Base-by-base conservation (phyloP, 2,888 invertebrate genomes). In the Saturnia pavonia region DNA sequence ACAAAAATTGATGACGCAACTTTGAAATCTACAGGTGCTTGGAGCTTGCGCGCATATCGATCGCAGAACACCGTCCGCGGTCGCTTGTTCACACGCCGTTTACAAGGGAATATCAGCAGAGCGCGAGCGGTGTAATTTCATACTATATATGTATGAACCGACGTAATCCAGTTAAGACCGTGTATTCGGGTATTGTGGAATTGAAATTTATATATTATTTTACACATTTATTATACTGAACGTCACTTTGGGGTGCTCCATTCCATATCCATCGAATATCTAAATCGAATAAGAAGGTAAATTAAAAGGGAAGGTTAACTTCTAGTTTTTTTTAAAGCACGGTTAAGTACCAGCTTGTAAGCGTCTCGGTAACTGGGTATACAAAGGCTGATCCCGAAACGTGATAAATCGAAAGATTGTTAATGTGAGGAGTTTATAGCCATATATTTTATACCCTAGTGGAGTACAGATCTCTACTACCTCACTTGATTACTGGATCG, bases 11-110 rank as follows among this genome's bases (percentile, higher is more conserved):
- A 54, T 67, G 66, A 70, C 66, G 66, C 42, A 70, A 70, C 43
- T 42, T 19, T 34, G 25, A 68, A 60, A 63, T 19, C 65, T 51
- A 71, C 71, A 71, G 71, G 71, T 71, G 79, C 78, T 79, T 77
- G 71, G 72, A 74, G 76, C 75, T 72, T 74, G 75, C 68, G 73
- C 74, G 74, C 70, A 66, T 80, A 81, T 81, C 76, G 80, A 81
- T 80, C 80, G 68, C 54, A 19, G 66, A 60, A 71, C 68, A 75
- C 70, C 72, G 76, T 74, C 71, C 71, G 75, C 45, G 54, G 54
- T 19, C 70, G 67, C 68, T 51, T 65, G 65, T 72, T 75, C 73
- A 70, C 73, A 73, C 74, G 72, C 68, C 74, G 73, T 72, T 76
- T 71, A 69, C 71, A 65, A 48, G 27, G 11, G 27, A 67, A 70